A percentile compares a stretch with the other conserved stretches of the same genome.
phyloP scores from a whole-genome alignment of 2,113 vertebrate species.

The Marmota monax region DNA sequence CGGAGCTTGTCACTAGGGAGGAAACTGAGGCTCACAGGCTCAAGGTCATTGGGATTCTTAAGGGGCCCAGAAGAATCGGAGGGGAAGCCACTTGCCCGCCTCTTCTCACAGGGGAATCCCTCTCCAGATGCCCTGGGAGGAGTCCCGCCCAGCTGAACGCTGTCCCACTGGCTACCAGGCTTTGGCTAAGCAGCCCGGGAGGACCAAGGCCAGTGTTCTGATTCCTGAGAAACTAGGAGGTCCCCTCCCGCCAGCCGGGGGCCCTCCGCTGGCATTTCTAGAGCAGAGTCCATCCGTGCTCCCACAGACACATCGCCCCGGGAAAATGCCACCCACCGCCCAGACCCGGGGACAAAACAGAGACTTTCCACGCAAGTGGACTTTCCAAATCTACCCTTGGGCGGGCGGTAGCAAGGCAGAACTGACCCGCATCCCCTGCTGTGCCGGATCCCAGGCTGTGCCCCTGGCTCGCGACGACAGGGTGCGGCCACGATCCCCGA shows the following conservation, averaged over 20 bases:
- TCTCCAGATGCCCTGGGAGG: neutral
- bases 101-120: neutral
- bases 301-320: neutral
- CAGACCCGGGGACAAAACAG: neutral
- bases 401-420: neutral
- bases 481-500: neutral
- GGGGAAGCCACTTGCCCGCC: neutral
- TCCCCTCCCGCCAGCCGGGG: neutral
- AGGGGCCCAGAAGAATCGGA: neutral
- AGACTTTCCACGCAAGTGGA: neutral
- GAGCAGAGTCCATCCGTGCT: neutral
- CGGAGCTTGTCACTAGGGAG: neutral
- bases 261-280: neutral
- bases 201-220: neutral
- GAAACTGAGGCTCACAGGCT: conserved; percentile 13
- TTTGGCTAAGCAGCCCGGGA: neutral
- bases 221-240: neutral
- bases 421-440: neutral
- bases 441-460: neutral
- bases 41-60: conserved; percentile 64
- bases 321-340: neutral
- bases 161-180: rapidly evolving
- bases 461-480: neutral
- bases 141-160: neutral
- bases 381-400: neutral